Conservation (phyloP, 2,113 vertebrate genomes). For the Platysteira castanea region DNA sequence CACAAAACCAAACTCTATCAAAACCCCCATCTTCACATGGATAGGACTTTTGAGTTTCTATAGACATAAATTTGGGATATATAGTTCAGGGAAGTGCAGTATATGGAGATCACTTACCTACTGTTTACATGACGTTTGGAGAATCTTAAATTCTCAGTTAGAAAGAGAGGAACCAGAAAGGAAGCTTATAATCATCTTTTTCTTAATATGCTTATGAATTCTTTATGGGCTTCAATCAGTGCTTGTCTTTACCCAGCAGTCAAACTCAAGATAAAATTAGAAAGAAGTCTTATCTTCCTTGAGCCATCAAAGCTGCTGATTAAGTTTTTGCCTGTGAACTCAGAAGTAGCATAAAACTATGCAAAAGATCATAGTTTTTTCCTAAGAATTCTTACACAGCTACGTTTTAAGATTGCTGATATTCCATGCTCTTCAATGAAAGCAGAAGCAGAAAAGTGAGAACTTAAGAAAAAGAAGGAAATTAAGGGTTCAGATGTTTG, state of each 20-base stretch:
- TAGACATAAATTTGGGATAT: background rate
- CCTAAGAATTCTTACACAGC: background rate
- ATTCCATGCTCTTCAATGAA: background rate
- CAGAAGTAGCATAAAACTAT: background rate
- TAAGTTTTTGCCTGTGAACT: background rate
- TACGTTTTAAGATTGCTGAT: background rate
- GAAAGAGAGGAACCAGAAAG: background rate
- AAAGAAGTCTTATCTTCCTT: background rate
- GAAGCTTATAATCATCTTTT: background rate
- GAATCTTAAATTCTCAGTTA: background rate
- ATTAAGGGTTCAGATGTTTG: background rate
- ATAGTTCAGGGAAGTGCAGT: background rate
- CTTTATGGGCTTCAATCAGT: background rate
- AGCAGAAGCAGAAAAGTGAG: background rate
- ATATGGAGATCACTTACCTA: background rate
- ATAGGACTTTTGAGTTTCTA: background rate
- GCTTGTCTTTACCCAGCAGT: background rate
- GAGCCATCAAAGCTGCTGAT: background rate
- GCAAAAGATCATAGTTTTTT: background rate
- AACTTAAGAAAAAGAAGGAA: background rate
- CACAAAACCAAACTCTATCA: background rate
- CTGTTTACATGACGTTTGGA: background rate
- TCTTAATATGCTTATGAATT: background rate
- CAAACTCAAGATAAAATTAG: background rate
- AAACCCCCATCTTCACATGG: rapidly evolving